Evolutionary conservation across 2,113 vertebrate species (phyloP).

Genomic region (Bolborhynchus lineola): DNA sequence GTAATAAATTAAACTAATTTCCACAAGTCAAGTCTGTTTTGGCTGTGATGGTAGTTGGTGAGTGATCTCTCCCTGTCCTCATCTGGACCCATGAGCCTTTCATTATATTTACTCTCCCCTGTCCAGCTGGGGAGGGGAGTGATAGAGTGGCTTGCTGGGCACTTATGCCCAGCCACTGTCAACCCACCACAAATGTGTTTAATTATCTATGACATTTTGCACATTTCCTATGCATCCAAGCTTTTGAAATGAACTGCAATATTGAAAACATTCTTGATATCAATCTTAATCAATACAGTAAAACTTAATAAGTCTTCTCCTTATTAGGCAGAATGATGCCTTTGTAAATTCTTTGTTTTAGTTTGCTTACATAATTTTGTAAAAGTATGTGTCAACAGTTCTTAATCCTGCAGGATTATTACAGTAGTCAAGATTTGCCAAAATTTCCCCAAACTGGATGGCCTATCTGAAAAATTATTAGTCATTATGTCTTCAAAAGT

Average conservation of each 20-base stretch:
- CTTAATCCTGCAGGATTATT: background rate
- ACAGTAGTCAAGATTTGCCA: background rate
- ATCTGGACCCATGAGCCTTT: background rate
- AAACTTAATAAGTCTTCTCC: background rate
- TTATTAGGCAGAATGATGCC: background rate
- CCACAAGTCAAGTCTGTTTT: background rate
- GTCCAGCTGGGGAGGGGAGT: background rate
- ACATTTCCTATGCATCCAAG: background rate
- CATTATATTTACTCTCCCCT: background rate
- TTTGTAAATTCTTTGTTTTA: background rate
- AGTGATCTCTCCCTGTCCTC: background rate
- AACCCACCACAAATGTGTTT: background rate
- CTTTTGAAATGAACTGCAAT: background rate
- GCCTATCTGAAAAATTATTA: background rate
- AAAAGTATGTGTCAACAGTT: background rate
- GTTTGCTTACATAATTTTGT: background rate
- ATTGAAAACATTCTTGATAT: background rate
- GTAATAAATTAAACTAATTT: background rate
- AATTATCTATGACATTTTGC: background rate
- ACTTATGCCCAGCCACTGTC: background rate
- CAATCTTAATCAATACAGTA: background rate
- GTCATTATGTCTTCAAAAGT: background rate
- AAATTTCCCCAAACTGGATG: background rate
- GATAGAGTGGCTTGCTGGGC: background rate
- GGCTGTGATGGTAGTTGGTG: background rate